Percentiles rank a stretch among this genome's conserved stretches.
These are phyloP conservation scores for Lapara coniferarum DNA, from an alignment of 2,888 invertebrate species.

Conservation along the genomic window DNA sequence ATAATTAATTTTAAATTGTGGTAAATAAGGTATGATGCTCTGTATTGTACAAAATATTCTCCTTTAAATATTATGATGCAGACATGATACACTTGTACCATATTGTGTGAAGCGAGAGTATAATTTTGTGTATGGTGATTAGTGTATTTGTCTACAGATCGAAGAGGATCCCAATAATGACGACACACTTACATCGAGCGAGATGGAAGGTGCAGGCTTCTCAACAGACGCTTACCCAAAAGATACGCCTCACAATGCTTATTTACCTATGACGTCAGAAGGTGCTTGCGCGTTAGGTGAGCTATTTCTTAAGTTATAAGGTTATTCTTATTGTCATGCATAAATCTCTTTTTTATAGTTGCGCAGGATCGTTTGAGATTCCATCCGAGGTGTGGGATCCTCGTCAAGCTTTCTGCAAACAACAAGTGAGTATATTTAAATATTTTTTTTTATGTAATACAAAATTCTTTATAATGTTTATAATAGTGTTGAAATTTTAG, in stretches of 20 bases:
- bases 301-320: constrained; percentile 16
- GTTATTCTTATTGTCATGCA: neutral
- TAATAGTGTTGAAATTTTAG: neutral
- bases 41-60: no score
- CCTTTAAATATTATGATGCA: no score
- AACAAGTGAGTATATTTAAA: constrained; percentile 71
- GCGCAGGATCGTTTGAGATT: constrained; percentile 89
- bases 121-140: neutral
- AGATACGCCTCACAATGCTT: constrained; percentile 47
- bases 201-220: constrained; percentile 48
- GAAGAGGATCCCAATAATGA: constrained; percentile 68
- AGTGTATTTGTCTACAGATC: constrained; percentile 42
- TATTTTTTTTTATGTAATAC: neutral
- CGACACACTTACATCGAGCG: constrained; percentile 60
- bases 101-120: constrained; percentile 14
- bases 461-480: neutral
- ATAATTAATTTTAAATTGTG: no score
- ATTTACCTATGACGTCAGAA: constrained; percentile 57
- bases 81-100: neutral
- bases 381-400: constrained; percentile 93
- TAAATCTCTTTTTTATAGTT: constrained; percentile 44
- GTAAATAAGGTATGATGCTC: no score
- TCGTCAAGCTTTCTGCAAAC: constrained; percentile 93
- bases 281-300: constrained; percentile 60
- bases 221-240: constrained; percentile 47